phyloP scores from a whole-genome alignment of 2,113 vertebrate genomes.

The Rutilus rutilus region DNA sequence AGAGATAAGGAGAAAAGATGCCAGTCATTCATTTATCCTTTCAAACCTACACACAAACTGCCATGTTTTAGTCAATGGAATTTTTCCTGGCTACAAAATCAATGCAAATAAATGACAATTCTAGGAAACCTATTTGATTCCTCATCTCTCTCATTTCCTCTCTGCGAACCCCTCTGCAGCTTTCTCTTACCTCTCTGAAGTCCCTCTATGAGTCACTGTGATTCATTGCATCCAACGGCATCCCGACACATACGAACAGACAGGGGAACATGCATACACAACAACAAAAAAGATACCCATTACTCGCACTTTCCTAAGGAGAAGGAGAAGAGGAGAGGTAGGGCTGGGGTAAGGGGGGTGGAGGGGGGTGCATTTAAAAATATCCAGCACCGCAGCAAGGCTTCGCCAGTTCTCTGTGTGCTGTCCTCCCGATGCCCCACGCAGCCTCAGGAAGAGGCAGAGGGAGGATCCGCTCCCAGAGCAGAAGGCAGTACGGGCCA shows the following conservation, averaged over 20 bases:
- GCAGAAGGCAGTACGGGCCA: conserved; percentile 53
- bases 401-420: conserved; percentile 68
- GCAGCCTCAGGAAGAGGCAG: conserved; percentile 67
- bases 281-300: conserved; percentile 64
- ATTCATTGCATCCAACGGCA: conserved; percentile 68
- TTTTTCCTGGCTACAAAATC: background rate
- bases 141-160: background rate
- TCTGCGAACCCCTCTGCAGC: background rate
- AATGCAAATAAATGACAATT: conserved; percentile 1
- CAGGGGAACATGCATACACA: conserved; percentile 55
- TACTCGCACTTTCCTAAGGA: conserved; percentile 70
- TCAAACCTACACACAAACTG: conserved; percentile 33
- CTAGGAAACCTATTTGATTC: conserved; percentile 24
- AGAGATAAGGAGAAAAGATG: conserved; percentile 11
- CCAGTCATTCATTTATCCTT: conserved; percentile 38
- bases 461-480: conserved; percentile 59
- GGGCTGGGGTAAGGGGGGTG: background rate
- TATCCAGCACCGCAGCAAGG: conserved; percentile 66
- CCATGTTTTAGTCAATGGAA: background rate
- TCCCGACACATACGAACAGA: conserved; percentile 58
- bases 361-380: conserved; percentile 70
- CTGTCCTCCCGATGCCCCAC: conserved; percentile 63
- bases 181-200: conserved; percentile 71
- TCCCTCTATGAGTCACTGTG: conserved; percentile 70
- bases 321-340: conserved; percentile 28